A percentile compares a stretch with the other conserved stretches of the same genome.
phyloP scores from a whole-genome alignment of 2,888 invertebrate genomes.

The Tholera decimalis region DNA sequence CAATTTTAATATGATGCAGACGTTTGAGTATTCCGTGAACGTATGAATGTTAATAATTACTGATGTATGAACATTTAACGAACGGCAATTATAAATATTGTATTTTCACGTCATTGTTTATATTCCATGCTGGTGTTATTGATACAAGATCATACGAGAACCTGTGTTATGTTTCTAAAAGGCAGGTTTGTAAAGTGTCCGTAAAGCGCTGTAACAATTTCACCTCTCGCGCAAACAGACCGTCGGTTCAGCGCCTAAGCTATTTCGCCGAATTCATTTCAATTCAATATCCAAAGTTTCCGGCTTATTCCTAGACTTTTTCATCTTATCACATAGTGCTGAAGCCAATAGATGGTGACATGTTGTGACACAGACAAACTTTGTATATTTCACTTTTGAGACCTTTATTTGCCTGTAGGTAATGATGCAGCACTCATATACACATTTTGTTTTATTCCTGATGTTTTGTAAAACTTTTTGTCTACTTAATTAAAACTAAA shows the following conservation, averaged over 20 bases:
- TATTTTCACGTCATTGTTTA: background rate
- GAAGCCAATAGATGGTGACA: constrained; percentile 51
- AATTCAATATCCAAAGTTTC: constrained; percentile 66
- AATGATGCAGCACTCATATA: constrained; percentile 33
- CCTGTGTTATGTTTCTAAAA: constrained; percentile 10
- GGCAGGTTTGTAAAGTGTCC: constrained; percentile 44
- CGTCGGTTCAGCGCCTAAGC: constrained; percentile 55
- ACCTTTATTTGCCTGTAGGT: constrained; percentile 37
- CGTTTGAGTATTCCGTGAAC: constrained; percentile 10
- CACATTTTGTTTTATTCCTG: constrained; percentile 22
- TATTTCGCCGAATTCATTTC: constrained; percentile 66
- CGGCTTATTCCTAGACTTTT: constrained; percentile 61
- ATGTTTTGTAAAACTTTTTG: constrained; percentile 32
- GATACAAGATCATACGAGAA: background rate
- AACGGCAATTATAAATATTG: constrained; percentile 12
- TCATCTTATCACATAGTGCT: constrained; percentile 62
- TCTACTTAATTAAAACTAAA: constrained; percentile 8
- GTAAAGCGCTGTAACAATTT: constrained; percentile 55
- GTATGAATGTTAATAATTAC: constrained; percentile 10
- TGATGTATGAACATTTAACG: constrained; percentile 12
- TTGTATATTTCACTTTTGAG: constrained; percentile 51
- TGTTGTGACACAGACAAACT: constrained; percentile 48
- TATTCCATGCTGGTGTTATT: background rate
- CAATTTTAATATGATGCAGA: constrained; percentile 39
- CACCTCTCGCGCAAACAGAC: constrained; percentile 60